Evolutionary conservation across 2,888 invertebrate species (phyloP).

Genomic region (Eretmocerus hayati): DNA sequence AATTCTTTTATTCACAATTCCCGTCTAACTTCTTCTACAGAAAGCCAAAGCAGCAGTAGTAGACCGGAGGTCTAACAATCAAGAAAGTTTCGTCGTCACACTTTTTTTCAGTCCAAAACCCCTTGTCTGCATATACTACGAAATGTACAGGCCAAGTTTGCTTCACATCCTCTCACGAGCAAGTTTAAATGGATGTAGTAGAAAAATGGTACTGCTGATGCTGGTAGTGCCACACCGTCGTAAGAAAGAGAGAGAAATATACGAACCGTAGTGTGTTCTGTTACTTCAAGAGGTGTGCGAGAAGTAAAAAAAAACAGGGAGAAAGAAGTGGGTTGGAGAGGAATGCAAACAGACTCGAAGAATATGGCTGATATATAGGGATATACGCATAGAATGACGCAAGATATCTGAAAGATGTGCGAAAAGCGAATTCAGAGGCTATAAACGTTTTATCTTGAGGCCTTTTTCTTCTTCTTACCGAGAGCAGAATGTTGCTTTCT

Average conservation of each 20-base stretch:
- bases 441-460: slow-evolving; percentile 33
- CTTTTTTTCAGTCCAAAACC: background rate
- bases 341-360: background rate
- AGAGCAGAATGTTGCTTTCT: slow-evolving; percentile 20
- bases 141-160: slow-evolving; percentile 1
- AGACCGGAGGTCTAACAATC: slow-evolving; percentile 3
- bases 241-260: slow-evolving; percentile 7
- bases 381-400: background rate
- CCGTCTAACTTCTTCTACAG: too few species aligned
- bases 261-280: too few species aligned
- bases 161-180: too few species aligned
- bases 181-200: slow-evolving; percentile 18
- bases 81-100: slow-evolving; percentile 9
- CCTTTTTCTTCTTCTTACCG: slow-evolving; percentile 6
- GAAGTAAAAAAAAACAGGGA: too few species aligned
- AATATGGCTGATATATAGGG: background rate
- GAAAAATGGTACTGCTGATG: slow-evolving; percentile 10
- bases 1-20: too few species aligned
- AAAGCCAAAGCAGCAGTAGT: too few species aligned
- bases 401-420: slow-evolving; percentile 14
- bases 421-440: slow-evolving; percentile 11
- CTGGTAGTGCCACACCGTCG: background rate
- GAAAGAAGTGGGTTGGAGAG: too few species aligned
- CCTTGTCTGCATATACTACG: background rate
- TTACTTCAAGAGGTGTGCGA: too few species aligned